Conservation (phyloP, 1,140 invertebrate genomes). For the Leptoteleia sp. region DNA sequence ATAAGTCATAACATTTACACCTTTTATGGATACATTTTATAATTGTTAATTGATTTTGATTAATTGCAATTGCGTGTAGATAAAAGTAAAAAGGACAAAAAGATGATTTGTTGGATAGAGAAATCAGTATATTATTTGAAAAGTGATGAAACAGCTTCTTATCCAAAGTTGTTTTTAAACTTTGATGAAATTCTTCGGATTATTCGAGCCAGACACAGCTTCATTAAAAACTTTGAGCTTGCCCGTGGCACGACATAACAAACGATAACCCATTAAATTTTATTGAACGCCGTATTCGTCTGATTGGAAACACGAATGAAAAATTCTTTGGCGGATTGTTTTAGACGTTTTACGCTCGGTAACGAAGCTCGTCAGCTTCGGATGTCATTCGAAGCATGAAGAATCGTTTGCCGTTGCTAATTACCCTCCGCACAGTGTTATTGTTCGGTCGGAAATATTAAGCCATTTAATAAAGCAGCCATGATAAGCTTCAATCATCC, state of each 20-base stretch:
- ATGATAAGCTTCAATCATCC: conserved; percentile 21
- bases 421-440: conserved; percentile 4
- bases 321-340: too few species aligned
- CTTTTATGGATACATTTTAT: too few species aligned
- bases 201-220: not conserved
- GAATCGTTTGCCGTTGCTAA: conserved; percentile 13
- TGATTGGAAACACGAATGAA: not conserved
- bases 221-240: conserved; percentile 2
- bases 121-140: too few species aligned
- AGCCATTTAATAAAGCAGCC: conserved; percentile 16
- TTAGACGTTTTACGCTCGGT: not conserved
- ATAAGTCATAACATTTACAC: too few species aligned
- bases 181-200: conserved; percentile 2
- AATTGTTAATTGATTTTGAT: too few species aligned
- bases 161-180: too few species aligned
- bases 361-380: conserved; percentile 3
- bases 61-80: too few species aligned
- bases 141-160: too few species aligned
- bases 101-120: too few species aligned
- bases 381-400: conserved; percentile 7
- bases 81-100: too few species aligned
- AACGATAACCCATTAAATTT: not conserved
- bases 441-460: conserved; percentile 19
- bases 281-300: not conserved
- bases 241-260: too few species aligned